A percentile compares a stretch with the other conserved stretches of the same genome.
Evolutionary conservation across 2,888 invertebrate genomes (phyloP).

Genomic region (Spodoptera picta): DNA sequence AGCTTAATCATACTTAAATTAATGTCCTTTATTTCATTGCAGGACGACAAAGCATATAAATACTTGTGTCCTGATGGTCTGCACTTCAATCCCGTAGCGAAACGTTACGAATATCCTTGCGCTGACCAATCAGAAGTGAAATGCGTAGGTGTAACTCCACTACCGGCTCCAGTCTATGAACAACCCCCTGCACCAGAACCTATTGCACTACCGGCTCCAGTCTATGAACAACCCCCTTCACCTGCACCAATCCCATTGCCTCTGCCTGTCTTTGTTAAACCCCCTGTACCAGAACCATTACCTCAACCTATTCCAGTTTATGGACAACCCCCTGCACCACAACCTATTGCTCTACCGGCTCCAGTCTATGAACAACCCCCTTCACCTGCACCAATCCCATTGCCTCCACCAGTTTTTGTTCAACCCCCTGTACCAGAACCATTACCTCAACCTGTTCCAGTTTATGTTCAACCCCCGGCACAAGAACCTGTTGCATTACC

Average conservation of each 20-base stretch:
- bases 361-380: too few species aligned
- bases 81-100: slow-evolving; percentile 90
- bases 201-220: not conserved
- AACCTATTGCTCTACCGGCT: not conserved
- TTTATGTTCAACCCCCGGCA: not conserved
- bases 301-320: too few species aligned
- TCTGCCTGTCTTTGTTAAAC: too few species aligned
- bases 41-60: slow-evolving; percentile 89
- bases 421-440: not conserved
- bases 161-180: not conserved
- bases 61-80: slow-evolving; percentile 93
- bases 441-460: slow-evolving; percentile 2
- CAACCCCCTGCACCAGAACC: slow-evolving; percentile 1
- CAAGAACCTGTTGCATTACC: not conserved
- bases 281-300: too few species aligned
- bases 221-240: too few species aligned
- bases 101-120: slow-evolving; percentile 90
- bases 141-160: slow-evolving; percentile 81
- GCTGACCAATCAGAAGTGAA: slow-evolving; percentile 93
- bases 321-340: not conserved
- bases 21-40: slow-evolving; percentile 26
- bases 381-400: too few species aligned
- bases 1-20: too few species aligned
- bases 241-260: too few species aligned
- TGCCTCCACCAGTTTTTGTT: not conserved